Base-by-base conservation (phyloP, 2,797 vertebrate species). In the Platalea minor region DNA sequence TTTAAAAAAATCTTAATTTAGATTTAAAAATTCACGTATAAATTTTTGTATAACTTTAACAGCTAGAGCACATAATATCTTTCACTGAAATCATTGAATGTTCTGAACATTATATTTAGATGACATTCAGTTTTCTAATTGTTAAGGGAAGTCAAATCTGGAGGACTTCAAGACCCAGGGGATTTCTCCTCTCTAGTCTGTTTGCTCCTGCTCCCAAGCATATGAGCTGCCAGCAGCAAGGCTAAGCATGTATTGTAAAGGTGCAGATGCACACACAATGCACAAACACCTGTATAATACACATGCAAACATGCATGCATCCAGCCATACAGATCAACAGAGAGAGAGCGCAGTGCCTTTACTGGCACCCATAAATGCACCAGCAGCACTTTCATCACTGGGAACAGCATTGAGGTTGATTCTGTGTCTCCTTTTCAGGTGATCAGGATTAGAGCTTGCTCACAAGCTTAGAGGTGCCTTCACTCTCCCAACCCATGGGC, bases 171-270 rank as follows among this genome's bases (percentile, higher is more conserved):
- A 95, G 60, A 74, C 43, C 13, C 43, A 54, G 19, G 21, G 12
- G 20, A 63, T 54, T 80, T 63, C 33, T 82, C 5, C 17, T 65
- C 20, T 76, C 39, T 69, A 46, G 9, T 43, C 29, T 59, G 10
- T 64, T 89, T 65, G 3, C 13, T 91, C 23, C 45, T 37, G 7
- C 14, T 91, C 43, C 37, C 1, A 1, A 5, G 2, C 0, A 0
- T 45, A 9, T 15, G 8, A 18, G 24, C 35, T 76, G 18, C 31
- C 23, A 87, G 46, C 23, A 77, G 53, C 10, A 48, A 83, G 39
- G 25, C 14, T 82, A 57, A 74, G 16, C 7, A 28, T 5, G 1
- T 18, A 6, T 20, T 39, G 19, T n/a, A 53, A 61, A 70, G 31
- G 53, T 57, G 48, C 25, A 56, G n/a, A 83, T 18, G 41, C 8